Evolutionary conservation across 2,113 vertebrate genomes (phyloP).

Genomic region (Pachypanchax playfairii): DNA sequence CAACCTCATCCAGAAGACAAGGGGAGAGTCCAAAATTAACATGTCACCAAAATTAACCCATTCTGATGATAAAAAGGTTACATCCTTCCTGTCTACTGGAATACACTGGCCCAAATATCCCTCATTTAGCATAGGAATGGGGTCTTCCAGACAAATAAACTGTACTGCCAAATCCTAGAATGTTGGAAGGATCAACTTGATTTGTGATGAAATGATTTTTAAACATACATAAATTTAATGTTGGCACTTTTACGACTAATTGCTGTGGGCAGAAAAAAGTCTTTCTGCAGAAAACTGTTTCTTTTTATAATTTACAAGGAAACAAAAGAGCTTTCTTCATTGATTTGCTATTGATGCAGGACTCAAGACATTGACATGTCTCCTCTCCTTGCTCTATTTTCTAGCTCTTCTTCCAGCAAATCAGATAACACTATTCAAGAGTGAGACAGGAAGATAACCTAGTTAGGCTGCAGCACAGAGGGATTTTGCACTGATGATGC

Average conservation of each 20-base stretch:
- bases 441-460: conserved; percentile 36
- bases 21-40: conserved; percentile 67
- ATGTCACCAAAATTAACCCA: conserved; percentile 61
- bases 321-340: conserved; percentile 36
- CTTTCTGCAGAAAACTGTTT: conserved; percentile 18
- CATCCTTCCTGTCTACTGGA: conserved; percentile 43
- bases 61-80: too few relatives aligned
- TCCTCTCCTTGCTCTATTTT: conserved; percentile 24
- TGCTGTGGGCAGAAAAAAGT: conserved; percentile 34
- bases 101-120: conserved; percentile 63
- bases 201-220: conserved; percentile 43
- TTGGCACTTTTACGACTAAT: conserved; percentile 6
- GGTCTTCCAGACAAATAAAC: too few relatives aligned
- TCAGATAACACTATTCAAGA: conserved; percentile 41
- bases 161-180: too few relatives aligned
- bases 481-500: conserved; percentile 6
- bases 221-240: conserved; percentile 24
- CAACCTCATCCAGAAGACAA: conserved; percentile 56
- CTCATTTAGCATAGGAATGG: too few relatives aligned
- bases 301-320: conserved; percentile 29
- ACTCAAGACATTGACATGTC: conserved; percentile 40
- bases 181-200: conserved; percentile 13
- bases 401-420: conserved; percentile 32
- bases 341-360: conserved; percentile 54
- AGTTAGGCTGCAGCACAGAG: conserved; percentile 30